Evolutionary conservation across 2,113 vertebrate species (phyloP).

Genomic region (Seriola quinqueradiata): DNA sequence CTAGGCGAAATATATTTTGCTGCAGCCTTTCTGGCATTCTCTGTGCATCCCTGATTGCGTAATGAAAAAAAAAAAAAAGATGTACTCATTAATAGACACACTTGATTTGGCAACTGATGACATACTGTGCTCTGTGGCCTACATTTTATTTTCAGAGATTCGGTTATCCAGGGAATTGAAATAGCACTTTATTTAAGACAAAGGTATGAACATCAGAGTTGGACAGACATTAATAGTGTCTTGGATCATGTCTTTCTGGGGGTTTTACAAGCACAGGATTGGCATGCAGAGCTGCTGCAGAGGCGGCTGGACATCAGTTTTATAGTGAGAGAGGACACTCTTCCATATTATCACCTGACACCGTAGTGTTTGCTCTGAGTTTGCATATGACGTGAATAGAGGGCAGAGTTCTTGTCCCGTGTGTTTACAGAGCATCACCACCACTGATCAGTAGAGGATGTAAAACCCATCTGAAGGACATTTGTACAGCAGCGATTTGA

Average conservation of each 20-base stretch:
- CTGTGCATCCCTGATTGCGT: conserved; percentile 54
- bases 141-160: conserved; percentile 63
- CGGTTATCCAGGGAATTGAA: conserved; percentile 14
- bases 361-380: not conserved
- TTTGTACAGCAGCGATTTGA: not conserved
- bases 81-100: conserved; percentile 67
- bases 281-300: conserved; percentile 39
- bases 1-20: conserved; percentile 51
- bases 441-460: conserved; percentile 8
- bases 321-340: conserved; percentile 15
- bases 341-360: conserved; percentile 14
- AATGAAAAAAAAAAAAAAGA: conserved; percentile 44
- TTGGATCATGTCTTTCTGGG: conserved; percentile 41
- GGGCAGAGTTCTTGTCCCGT: conserved; percentile 5
- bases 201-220: conserved; percentile 20
- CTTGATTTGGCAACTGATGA: conserved; percentile 72
- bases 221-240: not conserved
- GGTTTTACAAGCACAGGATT: conserved; percentile 45
- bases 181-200: conserved; percentile 35
- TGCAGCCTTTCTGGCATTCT: conserved; percentile 49
- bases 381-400: not conserved
- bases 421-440: not conserved
- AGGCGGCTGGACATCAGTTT: conserved; percentile 4
- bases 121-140: conserved; percentile 64
- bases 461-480: conserved; percentile 35